Evolutionary conservation across 2,888 invertebrate genomes (phyloP).

Genomic region (Parascotia fuliginaria): DNA sequence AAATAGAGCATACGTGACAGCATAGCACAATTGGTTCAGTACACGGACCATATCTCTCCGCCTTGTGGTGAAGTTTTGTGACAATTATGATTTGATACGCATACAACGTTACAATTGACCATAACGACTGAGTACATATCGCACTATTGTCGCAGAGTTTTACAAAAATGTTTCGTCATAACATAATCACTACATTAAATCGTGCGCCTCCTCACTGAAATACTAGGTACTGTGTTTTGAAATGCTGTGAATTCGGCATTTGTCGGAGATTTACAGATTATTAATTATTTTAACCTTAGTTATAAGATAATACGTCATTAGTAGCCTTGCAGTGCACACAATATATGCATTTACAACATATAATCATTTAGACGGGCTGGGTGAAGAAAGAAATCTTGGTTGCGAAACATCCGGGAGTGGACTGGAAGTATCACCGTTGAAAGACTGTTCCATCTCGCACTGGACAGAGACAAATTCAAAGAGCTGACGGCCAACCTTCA

Average conservation of each 20-base stretch:
- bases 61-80: conserved; percentile 52
- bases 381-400: too few species aligned
- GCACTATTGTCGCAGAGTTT: conserved; percentile 65
- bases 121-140: conserved; percentile 65
- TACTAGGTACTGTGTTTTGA: conserved; percentile 21
- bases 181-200: conserved; percentile 57
- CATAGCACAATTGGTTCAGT: conserved; percentile 26
- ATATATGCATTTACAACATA: too few species aligned
- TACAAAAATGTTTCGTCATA: conserved; percentile 67
- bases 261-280: neutral
- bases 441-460: too few species aligned
- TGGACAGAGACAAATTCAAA: too few species aligned
- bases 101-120: conserved; percentile 63
- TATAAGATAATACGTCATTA: too few species aligned
- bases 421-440: too few species aligned
- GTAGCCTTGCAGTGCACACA: too few species aligned
- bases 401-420: too few species aligned
- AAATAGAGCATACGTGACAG: conserved; percentile 23
- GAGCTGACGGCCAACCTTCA: too few species aligned
- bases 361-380: too few species aligned
- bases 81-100: conserved; percentile 70
- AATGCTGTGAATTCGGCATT: conserved; percentile 7
- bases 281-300: conserved; percentile 11
- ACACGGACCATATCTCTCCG: conserved; percentile 19
- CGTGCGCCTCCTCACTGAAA: conserved; percentile 28